These are phyloP conservation scores for Mermis nigrescens DNA, from an alignment of 2,888 invertebrate species.

Conservation along the genomic window DNA sequence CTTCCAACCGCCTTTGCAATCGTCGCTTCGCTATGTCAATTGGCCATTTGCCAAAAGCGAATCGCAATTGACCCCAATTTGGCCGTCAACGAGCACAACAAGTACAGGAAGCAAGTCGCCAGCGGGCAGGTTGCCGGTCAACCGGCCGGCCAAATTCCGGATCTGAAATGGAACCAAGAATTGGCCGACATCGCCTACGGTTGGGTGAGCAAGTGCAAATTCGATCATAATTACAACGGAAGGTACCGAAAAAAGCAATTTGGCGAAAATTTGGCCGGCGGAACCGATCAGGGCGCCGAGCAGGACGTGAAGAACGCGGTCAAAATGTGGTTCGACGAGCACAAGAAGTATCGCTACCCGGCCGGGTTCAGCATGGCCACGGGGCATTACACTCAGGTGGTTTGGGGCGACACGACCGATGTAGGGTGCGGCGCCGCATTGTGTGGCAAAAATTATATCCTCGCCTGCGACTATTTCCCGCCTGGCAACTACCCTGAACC, in stretches of 20 bases:
- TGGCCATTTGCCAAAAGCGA: too few relatives aligned
- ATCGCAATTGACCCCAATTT: neutral
- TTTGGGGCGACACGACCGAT: too few relatives aligned
- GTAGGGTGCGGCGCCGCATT: too few relatives aligned
- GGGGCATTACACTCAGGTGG: neutral
- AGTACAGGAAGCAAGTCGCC: neutral
- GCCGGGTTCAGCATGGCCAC: neutral
- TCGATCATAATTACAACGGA: too few relatives aligned
- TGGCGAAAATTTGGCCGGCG: neutral
- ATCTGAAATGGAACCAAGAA: neutral
- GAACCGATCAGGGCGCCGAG: neutral
- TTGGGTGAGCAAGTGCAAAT: too few relatives aligned
- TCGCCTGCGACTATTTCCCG: too few relatives aligned
- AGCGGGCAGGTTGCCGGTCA: neutral
- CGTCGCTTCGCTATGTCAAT: too few relatives aligned
- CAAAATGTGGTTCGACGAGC: neutral
- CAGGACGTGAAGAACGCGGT: neutral
- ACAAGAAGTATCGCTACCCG: neutral
- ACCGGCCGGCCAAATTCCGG: neutral
- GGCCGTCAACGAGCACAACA: neutral
- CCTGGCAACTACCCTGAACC: too few relatives aligned
- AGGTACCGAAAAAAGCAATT: too few relatives aligned
- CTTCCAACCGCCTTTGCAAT: too few relatives aligned
- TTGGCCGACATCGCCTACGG: too few relatives aligned
- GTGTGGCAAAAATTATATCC: too few relatives aligned